A percentile compares a stretch with the other conserved stretches of the same genome.
Conservation (phyloP, 2,888 invertebrate genomes). For the Euproctis similis region DNA sequence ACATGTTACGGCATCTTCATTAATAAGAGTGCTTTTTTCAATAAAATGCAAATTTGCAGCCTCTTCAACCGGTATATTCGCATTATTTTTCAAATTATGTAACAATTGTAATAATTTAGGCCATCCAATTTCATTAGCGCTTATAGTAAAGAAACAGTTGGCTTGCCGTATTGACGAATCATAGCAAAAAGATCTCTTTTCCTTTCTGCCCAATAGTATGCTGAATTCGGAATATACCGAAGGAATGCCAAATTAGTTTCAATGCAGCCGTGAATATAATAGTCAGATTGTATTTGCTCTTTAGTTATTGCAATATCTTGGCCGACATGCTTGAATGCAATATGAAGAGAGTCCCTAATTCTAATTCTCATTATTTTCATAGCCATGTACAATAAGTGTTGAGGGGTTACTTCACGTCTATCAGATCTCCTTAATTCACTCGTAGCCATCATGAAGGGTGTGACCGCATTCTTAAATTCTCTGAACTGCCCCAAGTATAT, state of each 20-base stretch:
- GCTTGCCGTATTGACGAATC: slow-evolving; percentile 41
- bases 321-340: slow-evolving; percentile 26
- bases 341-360: slow-evolving; percentile 11
- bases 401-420: slow-evolving; percentile 30
- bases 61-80: slow-evolving; percentile 20
- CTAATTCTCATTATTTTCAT: slow-evolving; percentile 12
- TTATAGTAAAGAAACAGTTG: slow-evolving; percentile 44
- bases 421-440: slow-evolving; percentile 30
- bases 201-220: slow-evolving; percentile 35
- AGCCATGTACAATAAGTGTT: slow-evolving; percentile 25
- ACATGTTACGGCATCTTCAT: slow-evolving; percentile 34
- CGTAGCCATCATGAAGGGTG: slow-evolving; percentile 21
- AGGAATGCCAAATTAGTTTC: slow-evolving; percentile 38
- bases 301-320: slow-evolving; percentile 27
- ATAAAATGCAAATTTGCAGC: slow-evolving; percentile 11
- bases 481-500: slow-evolving; percentile 32
- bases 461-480: slow-evolving; percentile 21
- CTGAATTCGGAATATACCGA: slow-evolving; percentile 38
- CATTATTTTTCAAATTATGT: slow-evolving; percentile 29
- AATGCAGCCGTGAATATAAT: slow-evolving; percentile 30
- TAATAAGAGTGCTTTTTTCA: slow-evolving; percentile 14
- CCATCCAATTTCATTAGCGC: slow-evolving; percentile 46
- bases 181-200: slow-evolving; percentile 46
- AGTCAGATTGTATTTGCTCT: slow-evolving; percentile 26
- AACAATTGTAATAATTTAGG: slow-evolving; percentile 20